Base-by-base conservation (phyloP, 2,797 vertebrate genomes). In the Eutrigla gurnardus region DNA sequence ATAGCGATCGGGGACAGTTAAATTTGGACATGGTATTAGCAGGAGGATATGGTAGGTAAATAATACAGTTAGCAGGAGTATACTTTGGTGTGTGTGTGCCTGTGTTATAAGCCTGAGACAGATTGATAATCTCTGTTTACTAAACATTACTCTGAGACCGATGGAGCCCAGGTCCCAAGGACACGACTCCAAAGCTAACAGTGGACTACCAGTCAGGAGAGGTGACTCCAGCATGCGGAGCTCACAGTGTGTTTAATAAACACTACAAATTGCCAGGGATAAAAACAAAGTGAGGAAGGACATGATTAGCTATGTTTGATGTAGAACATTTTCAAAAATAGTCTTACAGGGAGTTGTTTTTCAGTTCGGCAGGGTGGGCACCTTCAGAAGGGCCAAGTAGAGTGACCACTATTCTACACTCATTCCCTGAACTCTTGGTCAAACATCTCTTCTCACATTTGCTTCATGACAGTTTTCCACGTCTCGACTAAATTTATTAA, bases 91-190 rank as follows among this genome's bases (percentile, higher is more conserved):
- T 57, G 35, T 55, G 68, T 58, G 25, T 55, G 68, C 58, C 46
- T 72, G 42, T 67, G 68, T 79, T 73, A 65, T 67, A 70, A 72
- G 35, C 52, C 78, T 15, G 67, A 62, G 68, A 70, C 65, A 62
- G 80, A 88, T 73, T 82, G 79, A 82, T 92, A 86, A 90, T 85
- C 84, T 79, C 54, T 89, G 87, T 91, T 90, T 90, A 88, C 55
- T 73, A 93, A 93, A 92, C 88, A 92, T 60, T 65, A 78, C 49
- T 54, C 57, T 12, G 39, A 85, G 82, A 82, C 80, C 2, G 74
- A 81, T 70, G 79, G 80, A 86, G 78, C 62, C 65, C 39, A 61
- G 36, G 65, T 60, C 81, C 73, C 81, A 82, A 90, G 82, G 84
- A 77, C 83, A 61, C 2, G 14, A 84, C 80, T 70, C 49, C 37